phyloP scores from a whole-genome alignment of 2,888 invertebrate genomes.

The Drosophila emarginata region DNA sequence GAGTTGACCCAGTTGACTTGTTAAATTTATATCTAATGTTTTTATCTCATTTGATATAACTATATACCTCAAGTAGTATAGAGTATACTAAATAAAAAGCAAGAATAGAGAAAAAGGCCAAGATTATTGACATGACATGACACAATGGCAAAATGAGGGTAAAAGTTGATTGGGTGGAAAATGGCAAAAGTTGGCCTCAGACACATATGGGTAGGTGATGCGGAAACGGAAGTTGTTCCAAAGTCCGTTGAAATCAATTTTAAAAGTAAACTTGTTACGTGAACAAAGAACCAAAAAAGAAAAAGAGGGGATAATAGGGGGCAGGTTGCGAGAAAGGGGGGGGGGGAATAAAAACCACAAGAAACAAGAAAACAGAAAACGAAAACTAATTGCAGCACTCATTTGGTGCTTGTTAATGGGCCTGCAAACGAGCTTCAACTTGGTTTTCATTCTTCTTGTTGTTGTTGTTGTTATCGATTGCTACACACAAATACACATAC shows the following conservation, averaged over 20 bases:
- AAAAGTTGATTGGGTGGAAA: conserved; percentile 42
- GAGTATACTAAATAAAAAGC: not conserved
- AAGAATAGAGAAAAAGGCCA: not conserved
- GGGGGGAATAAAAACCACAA: not conserved
- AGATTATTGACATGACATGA: conserved; percentile 52
- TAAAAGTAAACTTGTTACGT: conserved; percentile 68
- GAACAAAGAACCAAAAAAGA: conserved; percentile 37
- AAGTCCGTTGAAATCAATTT: conserved; percentile 75
- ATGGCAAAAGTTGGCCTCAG: conserved; percentile 53
- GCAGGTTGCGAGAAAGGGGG: not conserved
- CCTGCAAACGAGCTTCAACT: conserved; percentile 44
- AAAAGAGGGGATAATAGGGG: not conserved
- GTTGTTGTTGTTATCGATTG: conserved; percentile 59
- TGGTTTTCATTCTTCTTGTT: conserved; percentile 29
- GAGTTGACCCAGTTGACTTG: too few relatives aligned
- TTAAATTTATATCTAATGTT: too few relatives aligned
- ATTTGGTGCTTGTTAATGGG: conserved; percentile 60
- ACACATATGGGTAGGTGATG: conserved; percentile 47
- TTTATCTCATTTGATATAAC: not conserved
- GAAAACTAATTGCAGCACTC: conserved; percentile 67
- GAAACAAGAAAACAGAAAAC: conserved; percentile 28
- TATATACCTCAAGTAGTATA: not conserved
- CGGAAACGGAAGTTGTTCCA: conserved; percentile 75
- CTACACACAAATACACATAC: conserved; percentile 15
- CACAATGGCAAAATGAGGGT: conserved; percentile 18